Evolutionary conservation across 2,113 vertebrate species (phyloP), one percentile per base, ranked within the genome.

Genomic region (Solea solea): DNA sequence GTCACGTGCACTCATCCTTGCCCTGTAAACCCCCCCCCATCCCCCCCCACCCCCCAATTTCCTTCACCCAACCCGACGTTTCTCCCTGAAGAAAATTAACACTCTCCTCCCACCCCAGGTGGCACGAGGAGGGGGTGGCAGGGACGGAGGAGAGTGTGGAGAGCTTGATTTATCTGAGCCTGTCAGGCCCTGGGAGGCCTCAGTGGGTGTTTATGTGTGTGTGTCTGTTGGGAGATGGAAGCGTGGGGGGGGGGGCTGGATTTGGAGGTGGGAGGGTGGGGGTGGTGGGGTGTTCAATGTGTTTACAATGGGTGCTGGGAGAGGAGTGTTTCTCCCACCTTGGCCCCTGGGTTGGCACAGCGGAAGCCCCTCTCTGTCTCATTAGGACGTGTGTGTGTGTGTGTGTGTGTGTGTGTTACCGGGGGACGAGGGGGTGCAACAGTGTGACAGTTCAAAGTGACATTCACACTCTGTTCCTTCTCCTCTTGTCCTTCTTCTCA

Each of bases 81-180:
- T 92, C 90, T 93, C 91, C 94, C 92, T 92, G 86, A 82, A 91
- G 93, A 92, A 94, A 94, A 93, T 92, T 93, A 96, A 91, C 89
- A 83, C 90, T 92, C 94, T 93, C 93, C 93, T 95, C 95, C 95
- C 92, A 91, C 84, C 11, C 90, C 92, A 94, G 93, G 94, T 94
- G 84, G 89, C 86, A 71, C 73, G 91, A 91, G 92, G 92, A 88
- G 86, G 89, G 92, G 84, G 91, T 91, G 83, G 90, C 66, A 90
- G 90, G 91, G 87, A 92, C 84, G 86, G 85, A 81, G 86, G 88
- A 92, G 92, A 90, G 92, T 90, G 91, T 85, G 73, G 86, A 85
- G 72, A 90, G 79, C 87, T 93, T 95, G 94, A 96, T 96, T 96
- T 96, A 96, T 96, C 94, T 93, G 86, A 90, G 92, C 86, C 93